Percentiles rank a stretch among this genome's conserved stretches.
Conservation (phyloP, 2,888 invertebrate genomes). For the Smittia sp. region DNA sequence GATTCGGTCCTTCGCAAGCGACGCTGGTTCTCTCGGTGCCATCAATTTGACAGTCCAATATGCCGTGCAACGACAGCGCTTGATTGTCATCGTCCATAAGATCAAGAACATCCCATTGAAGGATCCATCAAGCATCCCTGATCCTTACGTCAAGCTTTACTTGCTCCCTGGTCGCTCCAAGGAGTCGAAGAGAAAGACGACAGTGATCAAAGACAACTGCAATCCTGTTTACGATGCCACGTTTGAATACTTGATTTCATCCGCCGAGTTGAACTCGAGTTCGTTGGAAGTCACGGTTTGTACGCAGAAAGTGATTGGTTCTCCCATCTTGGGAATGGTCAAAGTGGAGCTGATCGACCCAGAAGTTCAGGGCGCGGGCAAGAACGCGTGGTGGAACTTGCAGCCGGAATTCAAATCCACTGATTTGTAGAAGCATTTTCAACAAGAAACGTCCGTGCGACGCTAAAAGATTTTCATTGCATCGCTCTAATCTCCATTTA, state of each 20-base stretch:
- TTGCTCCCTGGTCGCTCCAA: slow-evolving; percentile 79
- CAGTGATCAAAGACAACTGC: slow-evolving; percentile 69
- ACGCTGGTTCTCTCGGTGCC: slow-evolving; percentile 67
- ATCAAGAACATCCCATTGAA: slow-evolving; percentile 78
- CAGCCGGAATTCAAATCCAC: slow-evolving; percentile 37
- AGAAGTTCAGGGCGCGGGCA: slow-evolving; percentile 24
- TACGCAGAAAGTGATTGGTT: slow-evolving; percentile 80
- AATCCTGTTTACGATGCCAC: slow-evolving; percentile 89
- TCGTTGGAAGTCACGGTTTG: slow-evolving; percentile 83
- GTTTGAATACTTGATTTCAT: slow-evolving; percentile 83
- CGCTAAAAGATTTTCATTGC: not conserved
- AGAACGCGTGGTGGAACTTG: slow-evolving; percentile 33
- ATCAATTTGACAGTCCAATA: slow-evolving; percentile 84
- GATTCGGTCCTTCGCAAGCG: slow-evolving; percentile 65
- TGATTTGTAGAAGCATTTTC: slow-evolving; percentile 24
- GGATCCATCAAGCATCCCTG: slow-evolving; percentile 79
- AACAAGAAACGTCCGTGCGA: too few relatives aligned
- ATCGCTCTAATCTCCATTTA: not conserved
- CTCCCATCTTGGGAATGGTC: slow-evolving; percentile 80
- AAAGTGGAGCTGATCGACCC: slow-evolving; percentile 34
- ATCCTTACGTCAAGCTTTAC: slow-evolving; percentile 87
- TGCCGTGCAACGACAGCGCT: slow-evolving; percentile 75
- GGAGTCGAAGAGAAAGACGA: slow-evolving; percentile 83
- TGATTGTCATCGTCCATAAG: slow-evolving; percentile 83
- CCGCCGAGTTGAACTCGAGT: slow-evolving; percentile 72